Evolutionary conservation across 2,888 invertebrate genomes (phyloP), one percentile per base, ranked within the genome.

Genomic region (Gerris lacustris): DNA sequence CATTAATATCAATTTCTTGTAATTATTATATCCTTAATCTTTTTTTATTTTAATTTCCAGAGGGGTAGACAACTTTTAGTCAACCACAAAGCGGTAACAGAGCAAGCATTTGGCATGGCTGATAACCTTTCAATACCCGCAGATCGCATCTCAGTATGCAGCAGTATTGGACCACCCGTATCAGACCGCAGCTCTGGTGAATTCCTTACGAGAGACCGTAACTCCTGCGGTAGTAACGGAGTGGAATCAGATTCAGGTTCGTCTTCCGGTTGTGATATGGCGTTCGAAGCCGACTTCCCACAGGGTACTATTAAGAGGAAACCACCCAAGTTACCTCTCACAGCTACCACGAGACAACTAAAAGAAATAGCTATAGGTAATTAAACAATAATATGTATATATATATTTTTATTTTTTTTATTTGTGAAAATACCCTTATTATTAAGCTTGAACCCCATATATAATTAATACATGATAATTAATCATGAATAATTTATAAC

Each of bases 241-340:
- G 72, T 67, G n/a, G 70, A 72, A 5, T 74, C 74, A 0, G 74
- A 73, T 62, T 70, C 72, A 17, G 74, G 75, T 15, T 72, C 72
- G 6, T 73, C 74, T 11, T n/a, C 69, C 0, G 76, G 77, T 5
- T 76, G 77, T 67, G 77, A 77, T 67, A 79, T 80, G 55, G 82
- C 80, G 9, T 83, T 83, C 73, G 82, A 83, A 73, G 78, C 80
- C 15, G 83, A 83, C 72, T 80, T 80, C 72, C 81, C 82, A 1
- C 77, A 78, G 45, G 91, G 91, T 47, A 95, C 95, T 47, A 94
- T 95, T 73, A 95, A 95, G 79, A 85, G 95, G 67, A 95, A 95
- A 79, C 95, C 95, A 0, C 94, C 94, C 6, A 94, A 93, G 81
- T 86, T 95, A 68, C 95, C 94, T 0, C 80, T 94, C 74, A 95